Conservation (phyloP, 2,797 vertebrate genomes). For the Ctenosaura bakeri region DNA sequence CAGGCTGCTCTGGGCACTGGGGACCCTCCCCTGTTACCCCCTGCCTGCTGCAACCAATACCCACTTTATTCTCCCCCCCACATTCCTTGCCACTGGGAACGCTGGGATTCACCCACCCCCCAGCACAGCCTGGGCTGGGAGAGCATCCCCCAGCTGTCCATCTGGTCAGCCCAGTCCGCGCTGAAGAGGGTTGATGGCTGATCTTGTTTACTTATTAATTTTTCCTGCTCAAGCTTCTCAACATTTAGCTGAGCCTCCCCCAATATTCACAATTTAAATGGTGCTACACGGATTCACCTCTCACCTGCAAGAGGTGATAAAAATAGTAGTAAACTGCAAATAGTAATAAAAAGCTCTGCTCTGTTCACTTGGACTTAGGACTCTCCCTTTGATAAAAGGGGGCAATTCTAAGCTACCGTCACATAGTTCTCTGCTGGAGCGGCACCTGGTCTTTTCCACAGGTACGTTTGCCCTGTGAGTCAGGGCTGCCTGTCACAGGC, state of each 20-base stretch:
- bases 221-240: neutral
- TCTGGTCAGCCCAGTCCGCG: no score
- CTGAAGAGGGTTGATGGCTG: no score
- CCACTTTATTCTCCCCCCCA: no score
- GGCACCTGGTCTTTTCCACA: neutral
- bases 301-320: constrained; percentile 58
- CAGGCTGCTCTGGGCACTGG: no score
- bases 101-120: no score
- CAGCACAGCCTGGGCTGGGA: no score
- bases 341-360: constrained; percentile 45
- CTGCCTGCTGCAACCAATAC: no score
- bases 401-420: accelerated
- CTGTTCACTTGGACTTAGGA: constrained; percentile 59
- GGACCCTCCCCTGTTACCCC: no score
- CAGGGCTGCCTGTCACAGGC: accelerated
- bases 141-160: no score
- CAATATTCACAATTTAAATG: constrained; percentile 27
- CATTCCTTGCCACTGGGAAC: no score
- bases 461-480: neutral
- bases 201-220: no score
- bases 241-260: no score
- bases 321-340: constrained; percentile 20
- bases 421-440: neutral
- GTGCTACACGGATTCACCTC: constrained; percentile 55
- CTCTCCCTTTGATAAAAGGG: constrained; percentile 17